phyloP scores from a whole-genome alignment of 2,113 vertebrate species.

The Anolis sagrei region DNA sequence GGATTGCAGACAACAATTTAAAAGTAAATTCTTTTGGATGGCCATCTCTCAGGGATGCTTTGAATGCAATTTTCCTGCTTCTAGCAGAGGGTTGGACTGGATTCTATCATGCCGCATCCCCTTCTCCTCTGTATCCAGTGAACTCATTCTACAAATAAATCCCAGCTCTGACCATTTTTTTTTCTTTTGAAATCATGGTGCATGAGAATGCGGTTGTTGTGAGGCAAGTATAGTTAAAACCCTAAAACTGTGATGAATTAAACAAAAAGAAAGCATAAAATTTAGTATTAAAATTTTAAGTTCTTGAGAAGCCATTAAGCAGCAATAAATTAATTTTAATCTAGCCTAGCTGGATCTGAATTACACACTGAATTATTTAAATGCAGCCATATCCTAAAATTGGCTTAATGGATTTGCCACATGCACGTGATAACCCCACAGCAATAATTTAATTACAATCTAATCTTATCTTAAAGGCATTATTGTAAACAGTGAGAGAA shows the following conservation, averaged over 20 bases:
- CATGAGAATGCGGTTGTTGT: too few relatives aligned
- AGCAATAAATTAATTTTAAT: background rate
- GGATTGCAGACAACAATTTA: too few relatives aligned
- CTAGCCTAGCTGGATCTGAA: background rate
- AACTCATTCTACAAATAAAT: background rate
- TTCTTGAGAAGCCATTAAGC: too few relatives aligned
- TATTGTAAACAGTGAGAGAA: background rate
- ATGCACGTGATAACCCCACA: background rate
- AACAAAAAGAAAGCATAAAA: background rate
- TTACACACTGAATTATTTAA: background rate
- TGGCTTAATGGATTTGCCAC: background rate
- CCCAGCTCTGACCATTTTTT: background rate
- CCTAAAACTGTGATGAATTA: background rate
- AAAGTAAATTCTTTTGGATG: too few relatives aligned
- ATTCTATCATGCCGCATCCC: too few relatives aligned
- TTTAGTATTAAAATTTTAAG: background rate
- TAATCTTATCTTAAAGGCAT: background rate
- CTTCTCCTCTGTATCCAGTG: too few relatives aligned
- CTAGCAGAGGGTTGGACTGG: too few relatives aligned
- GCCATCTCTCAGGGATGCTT: too few relatives aligned
- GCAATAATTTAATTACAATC: background rate
- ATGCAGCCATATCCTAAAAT: background rate
- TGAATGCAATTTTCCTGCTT: too few relatives aligned
- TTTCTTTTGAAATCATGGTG: too few relatives aligned
- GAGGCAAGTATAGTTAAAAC: too few relatives aligned